These are phyloP conservation scores for Delia radicum DNA, from an alignment of 1,140 invertebrate species.

Conservation along the genomic window DNA sequence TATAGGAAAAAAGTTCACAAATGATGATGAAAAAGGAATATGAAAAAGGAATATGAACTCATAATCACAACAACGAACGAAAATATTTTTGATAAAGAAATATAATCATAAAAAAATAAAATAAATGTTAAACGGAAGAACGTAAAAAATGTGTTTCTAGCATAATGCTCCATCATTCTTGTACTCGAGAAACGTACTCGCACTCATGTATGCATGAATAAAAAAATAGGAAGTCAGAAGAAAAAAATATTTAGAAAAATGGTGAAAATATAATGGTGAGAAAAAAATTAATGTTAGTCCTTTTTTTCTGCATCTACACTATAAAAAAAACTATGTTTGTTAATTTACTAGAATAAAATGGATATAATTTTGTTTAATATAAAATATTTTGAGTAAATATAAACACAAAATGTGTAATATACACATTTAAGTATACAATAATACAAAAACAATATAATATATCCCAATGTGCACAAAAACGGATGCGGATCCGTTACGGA, in stretches of 20 bases:
- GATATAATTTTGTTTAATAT: too few relatives aligned
- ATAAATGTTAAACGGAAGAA: constrained; percentile 4
- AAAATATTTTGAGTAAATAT: too few relatives aligned
- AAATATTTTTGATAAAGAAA: not conserved
- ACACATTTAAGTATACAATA: not conserved
- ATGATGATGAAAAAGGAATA: not conserved
- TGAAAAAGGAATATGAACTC: not conserved
- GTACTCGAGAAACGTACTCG: not conserved
- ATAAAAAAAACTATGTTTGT: too few relatives aligned
- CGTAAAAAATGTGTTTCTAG: not conserved
- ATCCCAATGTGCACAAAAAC: too few relatives aligned
- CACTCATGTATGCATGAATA: not conserved
- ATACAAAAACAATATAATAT: not conserved
- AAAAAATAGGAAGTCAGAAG: not conserved
- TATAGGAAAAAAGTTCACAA: too few relatives aligned
- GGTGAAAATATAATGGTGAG: not conserved
- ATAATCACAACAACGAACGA: not conserved
- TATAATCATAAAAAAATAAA: not conserved
- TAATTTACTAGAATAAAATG: too few relatives aligned
- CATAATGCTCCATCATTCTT: not conserved
- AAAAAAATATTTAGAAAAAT: not conserved
- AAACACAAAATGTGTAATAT: too few relatives aligned
- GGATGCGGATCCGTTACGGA: too few relatives aligned
- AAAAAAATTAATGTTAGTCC: not conserved
- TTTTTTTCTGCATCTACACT: not conserved